Percentiles rank a stretch among this genome's conserved stretches.
Conservation (phyloP, 2,888 invertebrate genomes). For the Sinotaia quadrata region DNA sequence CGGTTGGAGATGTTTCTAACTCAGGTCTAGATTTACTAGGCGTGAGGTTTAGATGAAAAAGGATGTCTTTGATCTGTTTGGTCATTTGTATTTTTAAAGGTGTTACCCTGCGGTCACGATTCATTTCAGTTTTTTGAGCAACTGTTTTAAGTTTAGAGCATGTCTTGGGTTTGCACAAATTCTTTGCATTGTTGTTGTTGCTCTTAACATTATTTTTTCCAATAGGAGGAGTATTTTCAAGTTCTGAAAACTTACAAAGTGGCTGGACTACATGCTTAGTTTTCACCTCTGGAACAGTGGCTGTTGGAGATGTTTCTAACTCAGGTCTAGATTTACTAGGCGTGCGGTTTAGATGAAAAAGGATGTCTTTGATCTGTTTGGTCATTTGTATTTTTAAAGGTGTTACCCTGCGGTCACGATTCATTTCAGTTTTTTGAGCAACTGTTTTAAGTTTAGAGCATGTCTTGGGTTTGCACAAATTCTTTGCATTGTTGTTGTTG, state of each 20-base stretch:
- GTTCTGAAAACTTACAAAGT: slow-evolving; percentile 29
- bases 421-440: slow-evolving; percentile 30
- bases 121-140: slow-evolving; percentile 30
- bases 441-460: slow-evolving; percentile 31
- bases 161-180: background rate
- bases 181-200: slow-evolving; percentile 10
- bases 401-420: slow-evolving; percentile 48
- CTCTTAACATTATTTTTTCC: slow-evolving; percentile 11
- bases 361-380: slow-evolving; percentile 58
- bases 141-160: slow-evolving; percentile 31
- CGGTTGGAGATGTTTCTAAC: no score
- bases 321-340: slow-evolving; percentile 43
- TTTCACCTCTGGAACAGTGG: no score
- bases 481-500: slow-evolving; percentile 10
- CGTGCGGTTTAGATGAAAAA: slow-evolving; percentile 53
- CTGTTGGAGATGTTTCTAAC: no score
- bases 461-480: background rate
- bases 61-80: slow-evolving; percentile 58
- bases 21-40: slow-evolving; percentile 43
- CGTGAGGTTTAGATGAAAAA: slow-evolving; percentile 53
- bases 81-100: slow-evolving; percentile 45
- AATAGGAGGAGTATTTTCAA: slow-evolving; percentile 16
- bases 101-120: slow-evolving; percentile 48
- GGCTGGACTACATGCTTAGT: no score
- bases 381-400: slow-evolving; percentile 45